These are phyloP conservation scores for Neolamprologus cancellatus DNA, from an alignment of 2,113 vertebrate species.

Conservation along the genomic window DNA sequence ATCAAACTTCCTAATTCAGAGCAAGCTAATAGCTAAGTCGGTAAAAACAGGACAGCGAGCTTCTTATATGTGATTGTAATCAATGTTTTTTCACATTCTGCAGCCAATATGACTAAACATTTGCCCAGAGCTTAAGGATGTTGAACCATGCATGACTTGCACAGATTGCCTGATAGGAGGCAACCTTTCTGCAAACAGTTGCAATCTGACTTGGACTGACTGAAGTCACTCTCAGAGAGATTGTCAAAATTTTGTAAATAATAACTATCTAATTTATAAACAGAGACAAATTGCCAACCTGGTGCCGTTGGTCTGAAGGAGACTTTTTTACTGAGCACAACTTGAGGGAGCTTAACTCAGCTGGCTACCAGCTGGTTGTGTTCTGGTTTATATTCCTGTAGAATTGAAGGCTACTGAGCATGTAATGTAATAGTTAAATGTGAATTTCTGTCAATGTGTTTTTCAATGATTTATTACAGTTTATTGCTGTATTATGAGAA, in stretches of 20 bases:
- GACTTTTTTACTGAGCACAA: not conserved
- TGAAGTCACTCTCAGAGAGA: not conserved
- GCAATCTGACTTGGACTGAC: not conserved
- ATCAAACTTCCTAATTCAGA: not conserved
- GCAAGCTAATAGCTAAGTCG: not conserved
- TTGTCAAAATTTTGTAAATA: not conserved
- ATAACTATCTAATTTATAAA: not conserved
- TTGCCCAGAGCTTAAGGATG: not conserved
- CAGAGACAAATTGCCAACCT: not conserved
- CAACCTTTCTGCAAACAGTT: not conserved
- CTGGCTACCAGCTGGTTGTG: not conserved
- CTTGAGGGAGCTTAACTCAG: not conserved
- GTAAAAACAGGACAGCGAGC: not conserved
- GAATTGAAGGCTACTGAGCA: not conserved
- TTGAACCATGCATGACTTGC: not conserved
- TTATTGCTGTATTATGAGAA: not conserved
- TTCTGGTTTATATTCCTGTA: not conserved
- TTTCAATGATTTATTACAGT: not conserved
- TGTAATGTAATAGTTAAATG: not conserved
- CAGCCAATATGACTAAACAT: not conserved
- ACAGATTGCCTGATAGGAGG: not conserved
- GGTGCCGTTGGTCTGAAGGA: not conserved
- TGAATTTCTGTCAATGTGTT: not conserved
- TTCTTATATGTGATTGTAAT: not conserved
- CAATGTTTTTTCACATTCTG: not conserved